These are phyloP conservation scores for Pterocles gutturalis DNA, from an alignment of 2,113 vertebrate species.

Conservation along the genomic window DNA sequence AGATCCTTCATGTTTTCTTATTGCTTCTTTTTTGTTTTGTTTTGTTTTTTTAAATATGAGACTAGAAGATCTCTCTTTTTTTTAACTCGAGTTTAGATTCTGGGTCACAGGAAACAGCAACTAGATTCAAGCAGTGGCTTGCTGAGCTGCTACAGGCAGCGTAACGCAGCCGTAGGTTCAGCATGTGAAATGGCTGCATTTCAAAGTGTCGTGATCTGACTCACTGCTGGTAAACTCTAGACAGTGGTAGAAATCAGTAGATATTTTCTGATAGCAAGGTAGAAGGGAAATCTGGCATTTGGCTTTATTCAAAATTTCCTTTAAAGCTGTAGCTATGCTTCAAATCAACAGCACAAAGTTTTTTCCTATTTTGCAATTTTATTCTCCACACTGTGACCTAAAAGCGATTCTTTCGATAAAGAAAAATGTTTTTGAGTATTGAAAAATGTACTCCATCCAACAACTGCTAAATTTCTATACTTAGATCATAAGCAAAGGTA, in stretches of 20 bases:
- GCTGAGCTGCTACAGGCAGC: background rate
- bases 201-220: background rate
- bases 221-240: background rate
- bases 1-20: background rate
- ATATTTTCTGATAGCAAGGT: background rate
- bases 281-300: background rate
- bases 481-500: background rate
- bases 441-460: background rate
- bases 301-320: background rate
- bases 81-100: background rate
- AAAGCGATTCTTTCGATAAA: background rate
- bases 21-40: too few relatives aligned
- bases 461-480: background rate
- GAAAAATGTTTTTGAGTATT: background rate
- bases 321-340: background rate
- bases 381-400: background rate
- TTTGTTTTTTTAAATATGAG: background rate
- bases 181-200: background rate
- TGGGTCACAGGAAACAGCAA: background rate
- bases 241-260: background rate
- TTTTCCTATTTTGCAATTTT: background rate
- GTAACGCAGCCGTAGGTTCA: background rate
- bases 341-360: background rate
- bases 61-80: background rate
- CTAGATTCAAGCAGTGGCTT: background rate